Base-by-base conservation (phyloP, 2,888 invertebrate genomes). In the Melolontha melolontha region DNA sequence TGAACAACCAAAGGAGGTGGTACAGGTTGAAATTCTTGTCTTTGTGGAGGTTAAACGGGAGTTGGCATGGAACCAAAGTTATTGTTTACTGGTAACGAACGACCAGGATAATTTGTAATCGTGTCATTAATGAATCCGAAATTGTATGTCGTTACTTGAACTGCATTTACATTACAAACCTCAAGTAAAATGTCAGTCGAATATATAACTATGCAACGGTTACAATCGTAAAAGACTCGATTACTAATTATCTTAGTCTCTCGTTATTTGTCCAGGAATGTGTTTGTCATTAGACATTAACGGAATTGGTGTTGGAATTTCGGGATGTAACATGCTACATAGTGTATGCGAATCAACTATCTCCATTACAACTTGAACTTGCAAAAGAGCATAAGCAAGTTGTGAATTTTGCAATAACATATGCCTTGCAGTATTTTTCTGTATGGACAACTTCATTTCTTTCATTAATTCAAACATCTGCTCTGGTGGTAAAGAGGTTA, bases 401-500 rank as follows among this genome's bases (percentile, higher is more conserved):
- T 99, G 99, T 0, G 99, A 98, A 85, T 99, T 99, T 81, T 97
- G 93, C 66, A 98, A 86, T 57, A 99, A 85, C 97, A 99, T 97
- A 76, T 95, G 96, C 17, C 98, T 88, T 0, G 2, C 1, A 22
- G 2, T 4, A 22, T 51, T 51, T 70, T 83, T 94, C 82, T 94
- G 94, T 71, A 93, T 90, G 75, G 94, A 94, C 5, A 93, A 87
- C 82, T 98, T 99, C 98, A 99, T 98, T 83, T 99, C 98, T 78
- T 97, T 97, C 97, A 99, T 98, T 1, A 99, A 86, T 79, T 99
- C 98, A 86, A 97, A 99, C 98, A 99, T 99, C 83, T 99, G 98
- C 80, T 99, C 99, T 0, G 99, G 98, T 0, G 99, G 98, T 59
- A 99, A 84, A 11, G 97, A 97, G 0, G 98, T 98, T 0, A 99